Base-by-base conservation (phyloP, 2,113 vertebrate genomes). In the Rhegmatorhina hoffmannsi region DNA sequence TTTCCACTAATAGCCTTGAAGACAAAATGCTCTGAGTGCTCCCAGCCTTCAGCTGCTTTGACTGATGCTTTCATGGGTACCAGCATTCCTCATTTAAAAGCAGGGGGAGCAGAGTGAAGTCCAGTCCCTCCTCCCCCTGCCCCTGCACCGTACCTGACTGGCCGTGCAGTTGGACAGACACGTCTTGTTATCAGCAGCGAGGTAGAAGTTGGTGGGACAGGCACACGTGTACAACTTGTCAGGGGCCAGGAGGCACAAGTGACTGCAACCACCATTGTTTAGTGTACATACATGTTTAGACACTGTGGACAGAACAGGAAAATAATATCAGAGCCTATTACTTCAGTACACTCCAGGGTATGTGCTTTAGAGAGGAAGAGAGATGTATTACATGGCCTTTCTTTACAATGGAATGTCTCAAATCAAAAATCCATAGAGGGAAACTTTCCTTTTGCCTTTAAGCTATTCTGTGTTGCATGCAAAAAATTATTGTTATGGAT, bases 101-200 rank as follows among this genome's bases (percentile, higher is more conserved):
- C 40, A 46, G 36, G n/a, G 18, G n/a, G 49, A 28, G 49, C 1
- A 31, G 10, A 40, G 58, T 1, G 3, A n/a, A 53, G n/a, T 3
- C 2, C 1, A 23, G 47, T 16, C 40, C n/a, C 17, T 66, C 3
- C 6, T 9, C 12, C 0, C 19, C 11, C 2, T 46, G 24, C 28
- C 6, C 11, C 25, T 6, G 2, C 13, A 1, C 1, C 98, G 89
- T 85, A 99, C 99, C 98, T 99, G 99, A 95, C 99, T 99, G 87
- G 99, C 99, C 21, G 99, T 99, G 97, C 99, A 99, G 97, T 99
- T 99, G 40, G 99, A 99, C 62, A 99, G 98, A 92, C 99, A 99
- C 9, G 98, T 99, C 97, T 98, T 99, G 58, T 99, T 99, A 94
- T 99, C 99, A 1, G 98, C 98, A 24, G 99, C 99, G 74, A 99